Percentiles rank a stretch among this genome's conserved stretches.
Conservation (phyloP, 2,797 vertebrate species). For the Helostoma temminkii region DNA sequence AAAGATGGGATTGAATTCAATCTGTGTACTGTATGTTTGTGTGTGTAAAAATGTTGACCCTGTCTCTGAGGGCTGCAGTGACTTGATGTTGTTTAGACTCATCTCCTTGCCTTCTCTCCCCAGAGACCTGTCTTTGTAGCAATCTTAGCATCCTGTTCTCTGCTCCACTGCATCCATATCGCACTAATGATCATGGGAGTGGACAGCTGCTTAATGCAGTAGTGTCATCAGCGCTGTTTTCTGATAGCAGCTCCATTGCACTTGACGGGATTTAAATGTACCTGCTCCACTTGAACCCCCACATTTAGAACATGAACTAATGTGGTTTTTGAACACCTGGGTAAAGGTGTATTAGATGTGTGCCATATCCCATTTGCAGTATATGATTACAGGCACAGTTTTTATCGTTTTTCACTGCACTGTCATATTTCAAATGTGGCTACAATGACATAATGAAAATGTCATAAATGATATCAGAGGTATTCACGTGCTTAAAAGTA, state of each 20-base stretch:
- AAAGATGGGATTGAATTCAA: conserved; percentile 49
- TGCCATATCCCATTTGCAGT: conserved; percentile 62
- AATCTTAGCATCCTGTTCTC: conserved; percentile 74
- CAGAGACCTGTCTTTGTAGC: conserved; percentile 75
- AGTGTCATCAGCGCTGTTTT: conserved; percentile 76
- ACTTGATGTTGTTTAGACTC: conserved; percentile 80
- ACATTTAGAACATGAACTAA: conserved; percentile 64
- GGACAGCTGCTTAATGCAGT: conserved; percentile 83
- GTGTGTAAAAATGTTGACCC: conserved; percentile 67
- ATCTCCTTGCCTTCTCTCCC: conserved; percentile 48
- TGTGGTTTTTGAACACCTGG: conserved; percentile 65
- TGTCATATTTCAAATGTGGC: conserved; percentile 40
- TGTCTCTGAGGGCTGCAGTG: conserved; percentile 67
- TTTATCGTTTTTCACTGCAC: conserved; percentile 47
- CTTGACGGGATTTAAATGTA: conserved; percentile 75
- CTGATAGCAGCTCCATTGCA: conserved; percentile 77
- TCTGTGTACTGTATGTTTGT: conserved; percentile 64
- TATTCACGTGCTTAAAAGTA: background rate
- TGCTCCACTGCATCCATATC: conserved; percentile 82
- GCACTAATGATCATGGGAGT: conserved; percentile 82
- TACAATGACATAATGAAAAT: conserved; percentile 39
- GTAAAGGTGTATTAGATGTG: conserved; percentile 69
- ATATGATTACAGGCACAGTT: conserved; percentile 55
- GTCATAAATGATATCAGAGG: conserved; percentile 18
- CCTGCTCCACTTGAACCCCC: conserved; percentile 41